Evolutionary conservation across 2,888 invertebrate genomes (phyloP), one percentile per base, ranked within the genome.

Genomic region (Nowickia ferox): DNA sequence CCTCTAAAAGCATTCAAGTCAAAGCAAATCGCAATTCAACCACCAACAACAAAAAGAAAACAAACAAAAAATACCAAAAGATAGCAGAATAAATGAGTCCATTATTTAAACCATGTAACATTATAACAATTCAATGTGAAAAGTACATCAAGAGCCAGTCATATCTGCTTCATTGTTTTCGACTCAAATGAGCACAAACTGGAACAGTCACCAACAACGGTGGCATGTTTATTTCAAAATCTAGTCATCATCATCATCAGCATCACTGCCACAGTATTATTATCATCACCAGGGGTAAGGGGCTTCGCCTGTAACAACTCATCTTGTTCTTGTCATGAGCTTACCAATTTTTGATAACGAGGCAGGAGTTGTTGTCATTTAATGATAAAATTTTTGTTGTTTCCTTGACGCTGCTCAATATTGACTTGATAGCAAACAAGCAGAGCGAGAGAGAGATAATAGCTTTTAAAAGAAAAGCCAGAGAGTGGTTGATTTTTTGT

Each of bases 81-180:
- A 13, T 44, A 53, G 30, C 42, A 53, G 42, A 74, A 66, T 72
- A 80, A 72, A 72, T 80, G 65, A 65, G 44, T 61, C 46, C 48
- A 66, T 80, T 72, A 80, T 72, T 72, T 66, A 57, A 65, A 57
- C 57, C 57, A 53, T 44, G 61, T 15, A 61, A 42, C 15, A 55
- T 61, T 44, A 79, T n/a, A n/a, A n/a, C 30, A 72, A 46, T 79
- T 71, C 65, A 79, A 55, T 65, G 71, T 46, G 5, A 15, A 42
- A 42, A 40, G 44, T 38, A 57, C 76, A 48, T 66, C 66, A 65
- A 44, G 38, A 66, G 38, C 30, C 22, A 42, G 13, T 9, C 22
- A 48, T 19, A 51, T 59, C 57, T 51, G 59, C 59, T 69, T 78
- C 44, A 69, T 51, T 69, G 40, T 68, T 59, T 59, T 77, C 77